Evolutionary conservation across 1,140 invertebrate species (phyloP), one percentile per base, ranked within the genome.

Genomic region (Adelges cooleyi): DNA sequence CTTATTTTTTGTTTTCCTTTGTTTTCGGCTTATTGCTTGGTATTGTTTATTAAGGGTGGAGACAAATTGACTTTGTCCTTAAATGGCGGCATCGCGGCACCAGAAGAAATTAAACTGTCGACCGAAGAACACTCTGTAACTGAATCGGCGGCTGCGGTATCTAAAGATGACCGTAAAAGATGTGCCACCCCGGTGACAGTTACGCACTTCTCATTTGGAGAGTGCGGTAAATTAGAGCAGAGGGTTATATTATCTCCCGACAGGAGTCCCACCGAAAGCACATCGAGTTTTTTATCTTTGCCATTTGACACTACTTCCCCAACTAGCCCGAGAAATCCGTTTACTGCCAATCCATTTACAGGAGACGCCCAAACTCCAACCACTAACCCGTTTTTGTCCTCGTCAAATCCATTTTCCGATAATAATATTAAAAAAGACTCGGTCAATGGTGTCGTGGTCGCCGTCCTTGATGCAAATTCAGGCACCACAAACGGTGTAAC

Each of bases 61-160:
- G 85, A 87, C 74, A 87, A 87, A 74, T 72, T 87, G 73, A 87
- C 85, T 44, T 75, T 87, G 52, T 79, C 82, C 66, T 80, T 70
- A 13, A 71, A 66, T 59, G 66, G 66, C 20, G 29, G 50, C 17
- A 65, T 65, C 51, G 68, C 59, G 68, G 66, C 36, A 33, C n/a
- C 40, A 48, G 56, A 62, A 62, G 56, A 62, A 62, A 27, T 17
- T 62, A 62, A 62, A 15, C 40, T 44, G 25, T 13, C 42, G 22
- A 33, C 29, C 67, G 66, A 62, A 65, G 65, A 65, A 22, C 49
- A 65, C 68, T 51, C 22, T 48, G 42, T 33, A 50, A 67, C 15
- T 68, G 70, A 51, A 68, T 68, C 29, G 44, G 68, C 48, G 49
- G 49, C 29, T 44, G 68, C 48, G 49, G 49, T 25, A 40, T 42